Evolutionary conservation across 2,113 vertebrate species (phyloP).

Genomic region (Willisornis vidua): DNA sequence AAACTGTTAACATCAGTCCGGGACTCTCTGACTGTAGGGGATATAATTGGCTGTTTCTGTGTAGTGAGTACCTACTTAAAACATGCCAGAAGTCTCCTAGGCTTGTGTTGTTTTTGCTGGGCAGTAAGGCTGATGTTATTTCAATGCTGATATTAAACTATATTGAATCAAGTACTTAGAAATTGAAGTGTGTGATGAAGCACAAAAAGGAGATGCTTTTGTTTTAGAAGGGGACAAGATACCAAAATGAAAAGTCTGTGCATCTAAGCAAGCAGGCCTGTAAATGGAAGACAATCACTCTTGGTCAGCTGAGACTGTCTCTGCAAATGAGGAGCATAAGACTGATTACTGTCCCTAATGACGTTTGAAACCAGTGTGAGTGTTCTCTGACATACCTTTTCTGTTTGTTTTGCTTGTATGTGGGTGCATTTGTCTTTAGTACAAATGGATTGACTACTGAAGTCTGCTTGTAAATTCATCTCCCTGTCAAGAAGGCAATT

Average conservation of each 20-base stretch:
- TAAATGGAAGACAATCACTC: background rate
- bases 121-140: background rate
- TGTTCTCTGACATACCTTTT: background rate
- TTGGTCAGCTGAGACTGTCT: background rate
- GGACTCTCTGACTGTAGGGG: background rate
- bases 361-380: background rate
- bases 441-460: background rate
- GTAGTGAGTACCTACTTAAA: background rate
- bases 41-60: background rate
- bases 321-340: background rate
- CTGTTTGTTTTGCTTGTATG: background rate
- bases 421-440: background rate
- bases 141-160: background rate
- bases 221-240: background rate
- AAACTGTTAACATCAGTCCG: background rate
- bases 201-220: background rate
- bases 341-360: rapidly evolving
- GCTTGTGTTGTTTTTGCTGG: background rate
- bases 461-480: background rate
- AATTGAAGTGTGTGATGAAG: background rate
- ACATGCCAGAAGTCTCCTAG: background rate
- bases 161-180: background rate
- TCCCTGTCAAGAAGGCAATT: background rate
- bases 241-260: background rate
- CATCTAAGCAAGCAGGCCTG: background rate